These are phyloP conservation scores for Paramacrobiotus metropolitanus DNA, from an alignment of 1,140 invertebrate species.

Conservation along the genomic window DNA sequence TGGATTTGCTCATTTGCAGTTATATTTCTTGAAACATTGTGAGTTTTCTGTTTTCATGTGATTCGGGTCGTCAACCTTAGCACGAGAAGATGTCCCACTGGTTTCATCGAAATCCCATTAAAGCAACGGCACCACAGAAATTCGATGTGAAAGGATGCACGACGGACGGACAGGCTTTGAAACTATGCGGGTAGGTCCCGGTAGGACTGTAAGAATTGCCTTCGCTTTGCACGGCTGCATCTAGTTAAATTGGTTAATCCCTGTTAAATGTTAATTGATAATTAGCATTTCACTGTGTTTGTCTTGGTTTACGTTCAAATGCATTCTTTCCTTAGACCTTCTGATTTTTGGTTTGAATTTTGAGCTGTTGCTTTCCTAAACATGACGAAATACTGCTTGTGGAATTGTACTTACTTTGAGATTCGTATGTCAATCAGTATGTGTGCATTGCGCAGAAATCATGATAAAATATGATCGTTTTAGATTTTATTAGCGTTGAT, in stretches of 20 bases:
- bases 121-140: conserved; percentile 34
- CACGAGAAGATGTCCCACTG: conserved; percentile 40
- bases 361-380: too few relatives aligned
- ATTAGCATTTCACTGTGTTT: not conserved
- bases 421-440: too few relatives aligned
- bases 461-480: too few relatives aligned
- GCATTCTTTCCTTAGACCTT: not conserved
- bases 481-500: too few relatives aligned
- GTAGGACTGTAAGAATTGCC: not conserved
- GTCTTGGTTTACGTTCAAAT: not conserved
- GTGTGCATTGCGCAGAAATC: too few relatives aligned
- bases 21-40: too few relatives aligned
- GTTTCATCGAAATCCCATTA: conserved; percentile 45
- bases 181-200: conserved; percentile 29
- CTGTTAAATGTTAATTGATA: not conserved
- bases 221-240: not conserved
- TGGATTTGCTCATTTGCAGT: too few relatives aligned
- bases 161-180: conserved; percentile 25
- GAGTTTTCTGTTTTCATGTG: too few relatives aligned
- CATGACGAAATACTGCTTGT: too few relatives aligned
- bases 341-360: too few relatives aligned
- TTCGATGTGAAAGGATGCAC: conserved; percentile 35
- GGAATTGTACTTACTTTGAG: too few relatives aligned
- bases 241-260: not conserved
- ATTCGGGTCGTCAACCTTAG: too few relatives aligned